A percentile compares a stretch with the other conserved stretches of the same genome.
Conservation (phyloP, 2,888 invertebrate species). For the Morinoia aosen region DNA sequence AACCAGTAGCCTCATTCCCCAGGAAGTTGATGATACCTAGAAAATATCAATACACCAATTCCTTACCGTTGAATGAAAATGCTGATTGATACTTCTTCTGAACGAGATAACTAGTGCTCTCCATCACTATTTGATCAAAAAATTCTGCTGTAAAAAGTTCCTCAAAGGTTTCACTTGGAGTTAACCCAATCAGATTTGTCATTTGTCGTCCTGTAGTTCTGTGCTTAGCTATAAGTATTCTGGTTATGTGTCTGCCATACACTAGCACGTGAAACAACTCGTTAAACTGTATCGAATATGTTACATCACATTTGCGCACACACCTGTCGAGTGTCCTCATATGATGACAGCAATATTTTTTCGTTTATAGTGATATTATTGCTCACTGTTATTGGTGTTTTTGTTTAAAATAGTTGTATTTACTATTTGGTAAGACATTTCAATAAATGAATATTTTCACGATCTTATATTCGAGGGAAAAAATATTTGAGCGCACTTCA, state of each 20-base stretch:
- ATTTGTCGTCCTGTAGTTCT: neutral
- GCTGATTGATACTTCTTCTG: too few species aligned
- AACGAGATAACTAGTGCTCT: neutral
- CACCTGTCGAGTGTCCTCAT: neutral
- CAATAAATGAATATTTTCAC: neutral
- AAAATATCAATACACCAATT: too few species aligned
- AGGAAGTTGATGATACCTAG: too few species aligned
- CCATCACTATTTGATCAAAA: neutral
- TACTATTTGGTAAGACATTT: neutral
- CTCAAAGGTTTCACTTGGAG: neutral
- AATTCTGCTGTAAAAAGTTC: neutral
- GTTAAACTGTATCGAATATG: neutral
- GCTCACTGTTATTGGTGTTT: neutral
- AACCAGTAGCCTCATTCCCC: neutral
- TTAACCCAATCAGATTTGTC: neutral
- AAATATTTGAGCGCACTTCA: neutral
- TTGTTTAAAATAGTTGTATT: neutral
- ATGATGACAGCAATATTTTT: neutral
- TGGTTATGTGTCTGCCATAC: neutral
- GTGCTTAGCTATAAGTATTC: neutral
- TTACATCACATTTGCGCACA: neutral
- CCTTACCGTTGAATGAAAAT: too few species aligned
- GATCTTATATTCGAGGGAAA: neutral
- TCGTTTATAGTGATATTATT: neutral
- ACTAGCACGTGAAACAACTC: neutral